These are phyloP conservation scores for Anarhynchus alexandrinus DNA, from an alignment of 2,113 vertebrate genomes.

Conservation along the genomic window DNA sequence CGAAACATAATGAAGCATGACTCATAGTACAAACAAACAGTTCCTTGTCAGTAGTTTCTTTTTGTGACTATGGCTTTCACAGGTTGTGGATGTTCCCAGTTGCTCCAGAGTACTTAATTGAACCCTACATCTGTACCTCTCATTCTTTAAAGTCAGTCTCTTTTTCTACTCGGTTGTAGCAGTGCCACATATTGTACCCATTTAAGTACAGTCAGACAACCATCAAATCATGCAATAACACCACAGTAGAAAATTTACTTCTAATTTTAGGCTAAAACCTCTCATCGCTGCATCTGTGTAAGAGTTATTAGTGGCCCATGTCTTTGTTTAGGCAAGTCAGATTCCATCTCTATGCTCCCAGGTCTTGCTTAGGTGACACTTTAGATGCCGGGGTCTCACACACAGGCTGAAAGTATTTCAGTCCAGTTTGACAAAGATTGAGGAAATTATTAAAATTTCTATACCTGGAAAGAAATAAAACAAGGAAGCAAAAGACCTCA, in stretches of 20 bases:
- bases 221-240: not conserved
- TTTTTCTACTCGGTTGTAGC: not conserved
- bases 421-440: not conserved
- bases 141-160: not conserved
- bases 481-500: not conserved
- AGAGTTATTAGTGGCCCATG: not conserved
- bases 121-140: rapidly evolving
- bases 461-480: not conserved
- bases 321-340: not conserved
- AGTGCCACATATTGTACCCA: not conserved
- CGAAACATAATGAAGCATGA: not conserved
- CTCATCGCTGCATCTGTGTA: not conserved
- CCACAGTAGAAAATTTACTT: not conserved
- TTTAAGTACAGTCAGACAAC: not conserved
- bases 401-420: not conserved
- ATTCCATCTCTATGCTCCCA: not conserved
- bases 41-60: not conserved
- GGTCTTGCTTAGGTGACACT: not conserved
- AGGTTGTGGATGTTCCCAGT: not conserved
- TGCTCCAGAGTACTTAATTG: not conserved
- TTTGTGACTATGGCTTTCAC: not conserved
- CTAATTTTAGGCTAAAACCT: not conserved
- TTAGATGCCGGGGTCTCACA: not conserved
- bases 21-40: not conserved
- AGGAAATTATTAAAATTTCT: not conserved